These are phyloP conservation scores for Myotis daubentonii DNA, from an alignment of 2,797 vertebrate species.

Conservation along the genomic window DNA sequence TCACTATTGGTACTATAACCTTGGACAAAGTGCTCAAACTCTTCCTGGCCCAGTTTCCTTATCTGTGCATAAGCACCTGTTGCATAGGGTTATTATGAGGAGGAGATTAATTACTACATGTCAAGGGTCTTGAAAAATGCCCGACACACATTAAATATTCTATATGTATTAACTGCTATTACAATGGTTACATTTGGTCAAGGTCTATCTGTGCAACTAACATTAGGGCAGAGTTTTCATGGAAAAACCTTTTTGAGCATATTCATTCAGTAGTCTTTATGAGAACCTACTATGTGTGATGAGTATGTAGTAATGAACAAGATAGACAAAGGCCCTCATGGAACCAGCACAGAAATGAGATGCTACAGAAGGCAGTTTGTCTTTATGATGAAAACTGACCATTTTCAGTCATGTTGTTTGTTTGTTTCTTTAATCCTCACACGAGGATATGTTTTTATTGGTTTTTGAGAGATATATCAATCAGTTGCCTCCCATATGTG, in stretches of 20 bases:
- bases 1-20: not conserved
- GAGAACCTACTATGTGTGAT: not conserved
- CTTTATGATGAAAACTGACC: not conserved
- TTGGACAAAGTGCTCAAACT: not conserved
- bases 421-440: not conserved
- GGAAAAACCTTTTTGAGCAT: not conserved
- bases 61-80: not conserved
- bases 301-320: not conserved
- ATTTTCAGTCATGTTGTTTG: not conserved
- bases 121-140: conserved; percentile 21
- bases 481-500: not conserved
- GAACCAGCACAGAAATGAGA: not conserved
- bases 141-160: not conserved
- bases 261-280: not conserved
- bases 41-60: not conserved
- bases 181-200: not conserved
- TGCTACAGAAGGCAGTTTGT: not conserved
- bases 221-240: not conserved
- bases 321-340: not conserved
- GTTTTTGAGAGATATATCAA: not conserved
- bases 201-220: not conserved
- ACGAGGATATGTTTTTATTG: not conserved
- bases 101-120: not conserved
- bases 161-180: not conserved
- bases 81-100: not conserved